Evolutionary conservation across 2,113 vertebrate species (phyloP).

Genomic region (Nyctereutes procyonoides): DNA sequence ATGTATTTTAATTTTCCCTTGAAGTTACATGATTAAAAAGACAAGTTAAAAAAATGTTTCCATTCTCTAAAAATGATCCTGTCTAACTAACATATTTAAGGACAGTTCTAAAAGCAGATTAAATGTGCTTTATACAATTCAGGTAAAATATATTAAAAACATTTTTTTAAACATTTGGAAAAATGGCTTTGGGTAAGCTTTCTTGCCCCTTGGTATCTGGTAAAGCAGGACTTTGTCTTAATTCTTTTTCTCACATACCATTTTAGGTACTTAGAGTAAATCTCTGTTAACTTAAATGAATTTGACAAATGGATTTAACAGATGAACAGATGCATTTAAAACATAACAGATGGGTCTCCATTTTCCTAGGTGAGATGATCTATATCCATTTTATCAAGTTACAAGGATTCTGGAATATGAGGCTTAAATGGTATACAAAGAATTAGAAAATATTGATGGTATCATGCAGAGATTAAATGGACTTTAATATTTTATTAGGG

Average conservation of each 20-base stretch:
- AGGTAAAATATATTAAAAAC: constrained; percentile 45
- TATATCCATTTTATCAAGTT: constrained; percentile 76
- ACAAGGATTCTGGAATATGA: constrained; percentile 52
- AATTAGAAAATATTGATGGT: constrained; percentile 62
- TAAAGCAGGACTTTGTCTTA: constrained; percentile 61
- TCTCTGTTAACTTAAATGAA: constrained; percentile 70
- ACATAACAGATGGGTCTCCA: constrained; percentile 74
- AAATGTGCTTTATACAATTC: background rate
- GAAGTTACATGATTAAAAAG: background rate
- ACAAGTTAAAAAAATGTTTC: background rate
- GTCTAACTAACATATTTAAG: background rate
- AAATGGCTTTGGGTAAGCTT: background rate
- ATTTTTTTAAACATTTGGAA: constrained; percentile 54
- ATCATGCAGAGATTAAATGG: constrained; percentile 13
- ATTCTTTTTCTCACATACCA: constrained; percentile 60
- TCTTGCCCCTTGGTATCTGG: background rate
- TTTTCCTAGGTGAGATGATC: constrained; percentile 78
- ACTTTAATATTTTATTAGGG: constrained; percentile 59
- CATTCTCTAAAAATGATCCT: background rate
- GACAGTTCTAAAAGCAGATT: background rate
- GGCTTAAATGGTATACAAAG: constrained; percentile 30
- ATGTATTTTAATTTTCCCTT: background rate
- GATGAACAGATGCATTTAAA: constrained; percentile 79
- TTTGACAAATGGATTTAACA: constrained; percentile 79
- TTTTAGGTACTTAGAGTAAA: constrained; percentile 69